Percentiles rank a stretch among this genome's conserved stretches.
phyloP scores from a whole-genome alignment of 2,888 invertebrate species.

The Melanotus villosus region DNA sequence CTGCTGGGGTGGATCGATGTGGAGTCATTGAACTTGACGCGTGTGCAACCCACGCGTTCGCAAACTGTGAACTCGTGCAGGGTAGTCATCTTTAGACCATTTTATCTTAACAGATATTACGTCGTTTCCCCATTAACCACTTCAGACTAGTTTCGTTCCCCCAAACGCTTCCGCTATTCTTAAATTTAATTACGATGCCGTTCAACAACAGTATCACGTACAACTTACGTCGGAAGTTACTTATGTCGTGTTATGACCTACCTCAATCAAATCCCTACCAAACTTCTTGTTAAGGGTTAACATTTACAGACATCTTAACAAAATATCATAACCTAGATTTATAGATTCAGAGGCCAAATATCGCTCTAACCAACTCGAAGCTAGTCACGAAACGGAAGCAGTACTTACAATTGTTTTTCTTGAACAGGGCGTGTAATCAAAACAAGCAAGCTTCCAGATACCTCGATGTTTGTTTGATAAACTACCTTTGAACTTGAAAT shows the following conservation, averaged over 20 bases:
- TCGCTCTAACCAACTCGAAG: no score
- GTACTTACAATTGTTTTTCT: no score
- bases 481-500: no score
- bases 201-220: background rate
- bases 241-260: background rate
- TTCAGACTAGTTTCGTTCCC: background rate
- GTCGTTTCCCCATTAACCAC: slow-evolving; percentile 14
- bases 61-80: slow-evolving; percentile 31
- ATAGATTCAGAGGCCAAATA: no score
- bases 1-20: slow-evolving; percentile 58
- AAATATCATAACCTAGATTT: no score
- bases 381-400: no score
- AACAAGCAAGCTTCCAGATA: no score
- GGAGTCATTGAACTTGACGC: slow-evolving; percentile 60
- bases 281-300: no score
- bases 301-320: no score
- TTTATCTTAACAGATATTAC: slow-evolving; percentile 29
- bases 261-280: slow-evolving; percentile 5
- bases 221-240: background rate
- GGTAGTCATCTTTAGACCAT: slow-evolving; percentile 36
- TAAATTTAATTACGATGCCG: background rate
- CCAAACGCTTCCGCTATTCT: background rate
- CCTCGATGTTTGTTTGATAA: no score
- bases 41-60: slow-evolving; percentile 54
- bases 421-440: no score